A percentile compares a stretch with the other conserved stretches of the same genome.
Evolutionary conservation across 2,113 vertebrate species (phyloP).

Genomic region (Lepus timidus): DNA sequence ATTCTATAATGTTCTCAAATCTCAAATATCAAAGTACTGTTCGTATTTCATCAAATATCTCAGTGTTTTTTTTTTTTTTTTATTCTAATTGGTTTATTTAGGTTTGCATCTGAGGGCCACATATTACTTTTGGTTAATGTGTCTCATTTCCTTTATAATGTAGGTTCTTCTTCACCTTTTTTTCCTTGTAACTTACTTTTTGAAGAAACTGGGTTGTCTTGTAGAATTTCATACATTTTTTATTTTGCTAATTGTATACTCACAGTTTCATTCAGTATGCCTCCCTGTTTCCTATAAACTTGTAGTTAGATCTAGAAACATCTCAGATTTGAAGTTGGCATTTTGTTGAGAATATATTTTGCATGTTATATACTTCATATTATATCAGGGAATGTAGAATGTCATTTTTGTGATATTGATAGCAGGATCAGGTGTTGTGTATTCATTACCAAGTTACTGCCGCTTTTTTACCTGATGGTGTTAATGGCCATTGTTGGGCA

Average conservation of each 20-base stretch:
- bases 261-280: neutral
- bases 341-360: constrained; percentile 21
- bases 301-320: neutral
- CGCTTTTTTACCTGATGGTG: neutral
- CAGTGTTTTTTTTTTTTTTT: neutral
- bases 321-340: neutral
- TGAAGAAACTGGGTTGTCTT: constrained; percentile 32
- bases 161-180: constrained; percentile 2
- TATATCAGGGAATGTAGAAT: neutral
- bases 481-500: neutral
- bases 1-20: constrained; percentile 50
- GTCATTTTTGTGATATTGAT: neutral
- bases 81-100: neutral
- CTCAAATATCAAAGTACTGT: neutral
- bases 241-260: constrained; percentile 19
- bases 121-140: neutral
- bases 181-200: constrained; percentile 46
- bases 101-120: neutral
- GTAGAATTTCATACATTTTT: neutral
- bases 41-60: neutral
- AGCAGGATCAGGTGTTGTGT: neutral
- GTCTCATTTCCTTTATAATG: constrained; percentile 49
- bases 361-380: neutral
- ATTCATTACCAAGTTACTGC: neutral
- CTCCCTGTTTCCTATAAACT: constrained; percentile 37